phyloP scores from a whole-genome alignment of 2,888 invertebrate genomes.

The Cephus runcator region DNA sequence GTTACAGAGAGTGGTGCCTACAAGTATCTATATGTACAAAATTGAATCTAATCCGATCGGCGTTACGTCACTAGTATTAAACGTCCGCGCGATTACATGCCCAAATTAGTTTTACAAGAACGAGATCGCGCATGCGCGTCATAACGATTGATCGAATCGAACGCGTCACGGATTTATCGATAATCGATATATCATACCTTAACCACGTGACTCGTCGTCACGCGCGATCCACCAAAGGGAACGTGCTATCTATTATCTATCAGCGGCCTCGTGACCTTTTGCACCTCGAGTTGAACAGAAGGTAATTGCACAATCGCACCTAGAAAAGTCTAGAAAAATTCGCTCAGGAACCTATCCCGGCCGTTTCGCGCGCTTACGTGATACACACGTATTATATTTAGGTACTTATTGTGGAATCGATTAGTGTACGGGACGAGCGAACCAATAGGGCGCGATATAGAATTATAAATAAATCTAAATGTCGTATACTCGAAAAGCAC shows the following conservation, averaged over 20 bases:
- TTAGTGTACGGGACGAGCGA: neutral
- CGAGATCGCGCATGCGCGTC: neutral
- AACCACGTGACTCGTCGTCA: neutral
- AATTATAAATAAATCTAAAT: neutral
- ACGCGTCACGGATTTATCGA: neutral
- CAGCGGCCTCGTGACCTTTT: neutral
- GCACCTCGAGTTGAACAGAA: neutral
- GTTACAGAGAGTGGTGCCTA: conserved; percentile 49
- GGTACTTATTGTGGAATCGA: neutral
- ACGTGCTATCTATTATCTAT: neutral
- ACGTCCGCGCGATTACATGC: neutral
- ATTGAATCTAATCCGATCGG: conserved; percentile 35
- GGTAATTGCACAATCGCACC: neutral
- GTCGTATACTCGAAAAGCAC: neutral
- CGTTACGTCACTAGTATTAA: neutral
- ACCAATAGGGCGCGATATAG: neutral
- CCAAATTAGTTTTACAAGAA: neutral
- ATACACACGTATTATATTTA: neutral
- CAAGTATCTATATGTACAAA: conserved; percentile 47
- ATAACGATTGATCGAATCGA: neutral
- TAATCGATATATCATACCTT: neutral
- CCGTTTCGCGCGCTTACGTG: neutral
- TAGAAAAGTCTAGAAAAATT: neutral
- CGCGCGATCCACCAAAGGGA: neutral
- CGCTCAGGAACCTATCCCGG: neutral